Evolutionary conservation across 1,140 invertebrate genomes (phyloP), one percentile per base, ranked within the genome.

Genomic region (Platyscapa corneri): DNA sequence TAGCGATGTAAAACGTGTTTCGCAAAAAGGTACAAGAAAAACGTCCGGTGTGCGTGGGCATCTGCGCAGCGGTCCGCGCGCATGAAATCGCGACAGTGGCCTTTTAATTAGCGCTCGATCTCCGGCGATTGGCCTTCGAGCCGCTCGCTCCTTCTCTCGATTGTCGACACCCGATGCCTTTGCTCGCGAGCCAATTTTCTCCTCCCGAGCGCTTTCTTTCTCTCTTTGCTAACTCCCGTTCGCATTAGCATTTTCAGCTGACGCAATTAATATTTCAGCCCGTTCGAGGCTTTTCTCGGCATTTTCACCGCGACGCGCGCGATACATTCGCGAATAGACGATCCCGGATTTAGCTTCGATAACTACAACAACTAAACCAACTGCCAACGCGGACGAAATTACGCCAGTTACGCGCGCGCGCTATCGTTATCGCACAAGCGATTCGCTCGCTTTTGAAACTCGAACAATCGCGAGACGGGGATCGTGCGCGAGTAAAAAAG

Each of bases 1-100:
- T 78, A 32, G 49, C 76, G 32, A 78, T 60, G 56, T 60, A 75
- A 75, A 75, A 82, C 70, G 49, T 75, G 81, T 82, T 82, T 75
- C 32, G 18, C 23, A 75, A 30, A 64, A 60, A 27, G 20, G 14
- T 60, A 27, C 56, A 60, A 27, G 23, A 27, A 60, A 60, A 60
- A 60, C 20, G 60, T 81, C 5, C 14, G n/a, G 37, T 27, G 79
- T 32, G 65, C 80, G 80, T 72, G 67, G 65, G 56, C 27, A 27
- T 60, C 2, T 14, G n/a, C n/a, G n/a, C n/a, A n/a, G n/a, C n/a
- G 14, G 0, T 27, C 27, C 2, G 23, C 14, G 27, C 27, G 20
- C 37, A 72, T 60, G 18, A n/a, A n/a, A 56, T 78, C 76, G 18
- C 56, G 77, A 42, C 20, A 74, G 53, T 39, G 16, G 46, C 81